These are phyloP conservation scores for Parauchenoglanis punctatus DNA, from an alignment of 2,797 vertebrate genomes.

Conservation along the genomic window DNA sequence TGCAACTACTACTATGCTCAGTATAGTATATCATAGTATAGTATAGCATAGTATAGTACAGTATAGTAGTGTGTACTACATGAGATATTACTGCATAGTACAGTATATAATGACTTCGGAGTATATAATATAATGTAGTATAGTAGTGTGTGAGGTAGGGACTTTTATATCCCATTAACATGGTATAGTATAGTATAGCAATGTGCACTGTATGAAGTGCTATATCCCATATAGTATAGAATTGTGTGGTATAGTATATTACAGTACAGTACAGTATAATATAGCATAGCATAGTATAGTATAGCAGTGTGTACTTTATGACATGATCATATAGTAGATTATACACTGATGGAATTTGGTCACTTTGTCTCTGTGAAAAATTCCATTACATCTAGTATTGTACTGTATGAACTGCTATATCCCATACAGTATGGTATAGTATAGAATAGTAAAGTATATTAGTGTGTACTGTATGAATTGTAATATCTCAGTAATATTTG, in stretches of 20 bases:
- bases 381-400: not conserved
- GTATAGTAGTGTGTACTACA: not conserved
- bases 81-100: too few relatives aligned
- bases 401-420: not conserved
- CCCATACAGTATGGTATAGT: not conserved
- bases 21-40: too few relatives aligned
- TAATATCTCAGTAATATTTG: not conserved
- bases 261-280: not conserved
- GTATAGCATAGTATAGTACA: not conserved
- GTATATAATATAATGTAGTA: too few relatives aligned
- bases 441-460: not conserved
- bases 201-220: not conserved
- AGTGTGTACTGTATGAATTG: not conserved
- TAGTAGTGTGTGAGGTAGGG: too few relatives aligned
- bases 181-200: not conserved
- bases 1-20: not conserved
- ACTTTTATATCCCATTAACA: not conserved
- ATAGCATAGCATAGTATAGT: not conserved
- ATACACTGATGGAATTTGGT: not conserved
- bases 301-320: not conserved
- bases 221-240: not conserved
- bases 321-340: not conserved
- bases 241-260: not conserved
- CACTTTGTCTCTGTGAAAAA: too few relatives aligned
- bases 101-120: too few relatives aligned